phyloP scores from a whole-genome alignment of 92 coral and sea anemone species.

The Palythoa caribaeorum region DNA sequence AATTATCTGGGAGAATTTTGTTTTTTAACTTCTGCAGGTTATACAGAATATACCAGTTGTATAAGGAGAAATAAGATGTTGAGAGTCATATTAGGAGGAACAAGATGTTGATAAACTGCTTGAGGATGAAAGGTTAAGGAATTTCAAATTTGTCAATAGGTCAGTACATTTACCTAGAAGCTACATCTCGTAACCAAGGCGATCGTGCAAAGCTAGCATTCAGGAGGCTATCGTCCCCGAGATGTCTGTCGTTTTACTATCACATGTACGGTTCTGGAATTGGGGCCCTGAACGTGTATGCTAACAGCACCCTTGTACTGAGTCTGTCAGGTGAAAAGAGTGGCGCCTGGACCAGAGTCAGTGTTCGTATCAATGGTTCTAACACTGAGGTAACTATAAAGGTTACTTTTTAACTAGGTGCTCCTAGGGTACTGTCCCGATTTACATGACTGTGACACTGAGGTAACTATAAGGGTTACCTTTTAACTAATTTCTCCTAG shows the following conservation, averaged over 20 bases:
- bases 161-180: slow-evolving; percentile 14
- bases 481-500: no score
- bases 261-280: not conserved
- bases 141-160: not conserved
- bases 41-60: no score
- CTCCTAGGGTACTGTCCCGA: no score
- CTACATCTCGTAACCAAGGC: slow-evolving; percentile 17
- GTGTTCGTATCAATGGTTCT: slow-evolving; percentile 4
- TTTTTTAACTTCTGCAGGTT: no score
- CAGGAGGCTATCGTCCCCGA: not conserved
- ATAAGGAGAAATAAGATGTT: no score
- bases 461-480: no score
- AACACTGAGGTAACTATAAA: slow-evolving; percentile 3
- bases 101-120: not conserved
- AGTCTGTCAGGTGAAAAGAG: slow-evolving; percentile 13
- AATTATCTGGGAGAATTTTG: no score
- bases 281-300: slow-evolving; percentile 18
- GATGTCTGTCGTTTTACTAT: not conserved
- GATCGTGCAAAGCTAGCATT: slow-evolving; percentile 19
- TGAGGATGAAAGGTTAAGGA: not conserved
- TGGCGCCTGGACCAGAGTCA: slow-evolving; percentile 27
- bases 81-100: no score
- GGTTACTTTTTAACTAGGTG: no score
- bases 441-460: no score
- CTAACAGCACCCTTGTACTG: not conserved